Evolutionary conservation across 2,797 vertebrate genomes (phyloP), one percentile per base, ranked within the genome.

Genomic region (Vireo griseus): DNA sequence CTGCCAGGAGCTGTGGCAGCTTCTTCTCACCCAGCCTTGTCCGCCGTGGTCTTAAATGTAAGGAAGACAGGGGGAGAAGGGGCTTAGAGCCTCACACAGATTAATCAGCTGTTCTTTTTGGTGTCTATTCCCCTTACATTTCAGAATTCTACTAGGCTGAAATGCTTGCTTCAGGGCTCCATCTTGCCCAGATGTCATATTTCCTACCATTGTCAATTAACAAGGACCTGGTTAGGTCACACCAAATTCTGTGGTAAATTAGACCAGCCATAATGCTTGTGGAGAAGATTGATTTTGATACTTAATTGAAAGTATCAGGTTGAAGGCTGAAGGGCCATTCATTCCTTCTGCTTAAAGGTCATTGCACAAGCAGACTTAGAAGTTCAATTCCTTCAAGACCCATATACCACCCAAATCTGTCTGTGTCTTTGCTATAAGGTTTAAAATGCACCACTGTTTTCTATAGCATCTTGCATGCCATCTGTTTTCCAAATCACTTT

Each of bases 401-500:
- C 72, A 51, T 87, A 82, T 72, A 95, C 57, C 59, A 62, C 58
- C 28, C 40, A 67, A 84, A 91, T 81, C 31, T 81, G 51, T 35
- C 61, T 35, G 15, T 73, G 50, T 25, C 48, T 79, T 48, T 61
- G 21, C 59, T 86, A 42, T 40, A 63, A 80, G 52, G 65, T 78
- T 90, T 76, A 62, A 91, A 89, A 92, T 77, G 40, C 82, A 89
- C 37, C 48, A 33, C 58, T 79, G 59, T 74, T 90, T 88, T 90
- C 76, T 77, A 37, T 37, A 92, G 62, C 88, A 89, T 89, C 66
- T 93, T 94, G 79, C 44, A 48, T 51, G 52, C 89, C 93, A 96
- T 97, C 95, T 97, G 97, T 86, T 97, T 95, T 94, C 92, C 76
- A 88, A 95, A 93, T 83, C 73, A 67, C 69, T 95, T 88, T 85